A percentile compares a stretch with the other conserved stretches of the same genome.
Conservation (phyloP, 2,113 vertebrate species). For the Pholis gunnellus region DNA sequence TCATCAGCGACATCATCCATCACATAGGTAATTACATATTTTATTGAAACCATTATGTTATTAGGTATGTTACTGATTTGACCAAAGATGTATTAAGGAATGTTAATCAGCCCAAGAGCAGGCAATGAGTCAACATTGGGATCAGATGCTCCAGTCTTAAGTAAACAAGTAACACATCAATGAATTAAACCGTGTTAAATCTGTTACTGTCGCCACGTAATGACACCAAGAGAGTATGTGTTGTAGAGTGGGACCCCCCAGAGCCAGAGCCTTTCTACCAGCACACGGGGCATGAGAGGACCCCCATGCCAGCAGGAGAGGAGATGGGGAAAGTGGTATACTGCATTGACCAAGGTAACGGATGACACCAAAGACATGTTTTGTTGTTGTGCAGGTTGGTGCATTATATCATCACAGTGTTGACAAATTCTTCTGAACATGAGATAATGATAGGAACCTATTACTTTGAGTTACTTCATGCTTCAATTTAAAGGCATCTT, state of each 20-base stretch:
- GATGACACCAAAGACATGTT: neutral
- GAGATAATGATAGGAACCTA: neutral
- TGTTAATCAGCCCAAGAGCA: neutral
- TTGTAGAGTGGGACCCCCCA: conserved; percentile 90
- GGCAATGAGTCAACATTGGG: neutral
- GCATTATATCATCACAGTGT: neutral
- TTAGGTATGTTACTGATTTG: neutral
- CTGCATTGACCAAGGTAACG: conserved; percentile 85
- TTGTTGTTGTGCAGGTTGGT: neutral
- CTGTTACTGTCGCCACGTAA: neutral
- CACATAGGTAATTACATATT: conserved; percentile 86
- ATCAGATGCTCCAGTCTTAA: neutral
- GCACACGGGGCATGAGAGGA: conserved; percentile 73
- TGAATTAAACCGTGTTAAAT: neutral
- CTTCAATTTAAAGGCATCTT: neutral
- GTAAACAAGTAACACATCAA: neutral
- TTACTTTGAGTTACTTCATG: neutral
- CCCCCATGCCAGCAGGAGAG: conserved; percentile 61
- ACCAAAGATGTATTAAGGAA: neutral
- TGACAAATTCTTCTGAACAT: neutral
- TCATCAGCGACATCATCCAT: conserved; percentile 85
- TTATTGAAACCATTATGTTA: neutral
- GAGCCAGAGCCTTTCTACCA: conserved; percentile 90
- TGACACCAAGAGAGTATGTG: neutral
- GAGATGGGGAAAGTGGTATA: conserved; percentile 86